Evolutionary conservation across 1,140 invertebrate genomes (phyloP).

Genomic region (Leptestheria dahalacensis): DNA sequence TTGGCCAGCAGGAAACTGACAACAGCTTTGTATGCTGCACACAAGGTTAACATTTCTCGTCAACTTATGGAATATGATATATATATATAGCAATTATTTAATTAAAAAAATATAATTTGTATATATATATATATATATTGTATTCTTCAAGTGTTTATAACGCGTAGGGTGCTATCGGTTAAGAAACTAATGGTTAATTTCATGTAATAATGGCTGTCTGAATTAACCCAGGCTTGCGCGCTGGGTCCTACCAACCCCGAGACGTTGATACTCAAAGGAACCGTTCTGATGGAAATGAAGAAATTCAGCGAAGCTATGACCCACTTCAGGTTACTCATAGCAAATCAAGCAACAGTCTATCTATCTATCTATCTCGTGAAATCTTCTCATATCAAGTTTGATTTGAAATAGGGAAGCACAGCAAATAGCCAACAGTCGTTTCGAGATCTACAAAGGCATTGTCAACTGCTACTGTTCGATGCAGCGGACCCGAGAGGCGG

Average conservation of each 20-base stretch:
- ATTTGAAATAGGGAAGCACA: conserved; percentile 38
- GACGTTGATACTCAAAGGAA: conserved; percentile 50
- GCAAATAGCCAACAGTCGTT: conserved; percentile 38
- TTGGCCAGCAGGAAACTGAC: conserved; percentile 35
- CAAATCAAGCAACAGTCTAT: neutral
- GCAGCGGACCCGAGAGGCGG: conserved; percentile 47
- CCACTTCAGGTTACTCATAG: conserved; percentile 37
- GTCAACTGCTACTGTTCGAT: conserved; percentile 51
- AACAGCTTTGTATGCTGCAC: conserved; percentile 42
- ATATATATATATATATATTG: conserved; percentile 15
- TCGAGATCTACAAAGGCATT: conserved; percentile 52
- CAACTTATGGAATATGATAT: too few species aligned
- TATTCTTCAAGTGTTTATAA: too few species aligned
- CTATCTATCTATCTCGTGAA: neutral
- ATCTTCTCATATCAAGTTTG: neutral
- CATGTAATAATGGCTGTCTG: too few species aligned
- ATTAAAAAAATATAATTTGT: conserved; percentile 8
- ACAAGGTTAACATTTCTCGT: conserved; percentile 36
- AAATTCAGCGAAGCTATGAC: conserved; percentile 50
- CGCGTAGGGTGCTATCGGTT: too few species aligned
- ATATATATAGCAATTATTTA: too few species aligned
- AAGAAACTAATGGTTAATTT: too few species aligned
- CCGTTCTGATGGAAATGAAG: conserved; percentile 50
- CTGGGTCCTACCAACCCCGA: conserved; percentile 38
- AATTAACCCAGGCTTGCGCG: conserved; percentile 34